Evolutionary conservation across 2,113 vertebrate species (phyloP), one percentile per base, ranked within the genome.

Genomic region (Cnemophilus loriae): DNA sequence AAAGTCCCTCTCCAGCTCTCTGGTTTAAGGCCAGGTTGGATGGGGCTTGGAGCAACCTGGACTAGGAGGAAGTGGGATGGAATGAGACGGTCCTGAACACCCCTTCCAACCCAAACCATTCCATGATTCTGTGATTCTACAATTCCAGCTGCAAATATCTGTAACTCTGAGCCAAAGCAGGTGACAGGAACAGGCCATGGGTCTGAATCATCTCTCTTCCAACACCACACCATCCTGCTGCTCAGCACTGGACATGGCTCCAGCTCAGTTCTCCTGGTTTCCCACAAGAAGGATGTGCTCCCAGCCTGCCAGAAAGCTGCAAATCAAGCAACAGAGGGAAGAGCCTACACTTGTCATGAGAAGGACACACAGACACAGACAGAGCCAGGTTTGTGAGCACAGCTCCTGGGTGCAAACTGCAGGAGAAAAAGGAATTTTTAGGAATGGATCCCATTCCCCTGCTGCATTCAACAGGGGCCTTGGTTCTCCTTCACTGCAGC

Each of bases 211-310:
- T 30, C 30, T 35, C n/a, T 42, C 27, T 50, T 11, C 73, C 44
- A 61, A 33, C 60, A 13, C 39, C 2, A 7, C 3, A 3, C 7
- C 16, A 1, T 11, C 13, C 46, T n/a, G 35, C 77, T 87, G 52
- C 57, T 8, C 50, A 2, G 11, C 24, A 6, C 26, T 6, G 55
- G 16, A 44, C 60, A 12, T 0, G 0, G 28, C 32, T 41, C 68
- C 93, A 73, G 77, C 63, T 64, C 63, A 24, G 16, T 23, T 55
- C 8, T 52, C 41, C 69, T 33, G 59, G 28, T 14, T 81, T 76
- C 42, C 78, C 79, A 27, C 0, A 11, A 16, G 82, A 46, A 81
- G 65, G 46, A 78, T 4, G 65, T 13, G 33, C 74, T 69, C 78
- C 35, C 26, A 67, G 24, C 56, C 61, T 53, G 93, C 11, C 46